Evolutionary conservation across 2,888 invertebrate species (phyloP).

Genomic region (Microplitis manilae): DNA sequence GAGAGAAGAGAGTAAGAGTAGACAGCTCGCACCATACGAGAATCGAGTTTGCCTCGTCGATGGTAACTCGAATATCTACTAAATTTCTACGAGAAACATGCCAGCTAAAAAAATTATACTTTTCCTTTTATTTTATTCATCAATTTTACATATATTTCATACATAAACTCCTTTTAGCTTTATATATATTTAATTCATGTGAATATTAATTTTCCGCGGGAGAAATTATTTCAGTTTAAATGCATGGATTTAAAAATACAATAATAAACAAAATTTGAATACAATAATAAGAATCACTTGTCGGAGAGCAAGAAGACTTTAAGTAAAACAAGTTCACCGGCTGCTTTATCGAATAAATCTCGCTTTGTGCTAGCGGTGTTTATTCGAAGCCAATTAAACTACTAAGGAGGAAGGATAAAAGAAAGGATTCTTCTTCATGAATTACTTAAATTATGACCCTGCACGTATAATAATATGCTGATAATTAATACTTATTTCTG

Average conservation of each 20-base stretch:
- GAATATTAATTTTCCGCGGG: no score
- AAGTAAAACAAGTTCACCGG: slow-evolving; percentile 30
- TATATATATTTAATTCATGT: no score
- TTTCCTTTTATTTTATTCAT: slow-evolving; percentile 22
- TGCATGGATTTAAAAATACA: not conserved
- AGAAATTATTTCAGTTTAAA: not conserved
- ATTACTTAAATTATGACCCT: slow-evolving; percentile 12
- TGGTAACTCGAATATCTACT: slow-evolving; percentile 40
- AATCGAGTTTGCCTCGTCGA: slow-evolving; percentile 47
- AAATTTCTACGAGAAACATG: slow-evolving; percentile 35
- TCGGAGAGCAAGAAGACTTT: slow-evolving; percentile 13
- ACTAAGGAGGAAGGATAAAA: slow-evolving; percentile 17
- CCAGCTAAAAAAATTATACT: slow-evolving; percentile 35
- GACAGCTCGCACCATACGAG: slow-evolving; percentile 40
- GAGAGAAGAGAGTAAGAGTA: slow-evolving; percentile 29
- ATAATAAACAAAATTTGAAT: slow-evolving; percentile 5
- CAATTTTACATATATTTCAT: not conserved
- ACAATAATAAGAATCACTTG: slow-evolving; percentile 22
- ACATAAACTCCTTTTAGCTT: no score
- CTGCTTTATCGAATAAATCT: slow-evolving; percentile 36
- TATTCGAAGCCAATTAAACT: slow-evolving; percentile 40
- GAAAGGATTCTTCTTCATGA: not conserved
- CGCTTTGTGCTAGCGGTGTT: slow-evolving; percentile 34
- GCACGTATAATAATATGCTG: slow-evolving; percentile 14
- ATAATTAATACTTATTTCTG: slow-evolving; percentile 34